phyloP scores from a whole-genome alignment of 2,113 vertebrate genomes.

The Apeltes quadracus region DNA sequence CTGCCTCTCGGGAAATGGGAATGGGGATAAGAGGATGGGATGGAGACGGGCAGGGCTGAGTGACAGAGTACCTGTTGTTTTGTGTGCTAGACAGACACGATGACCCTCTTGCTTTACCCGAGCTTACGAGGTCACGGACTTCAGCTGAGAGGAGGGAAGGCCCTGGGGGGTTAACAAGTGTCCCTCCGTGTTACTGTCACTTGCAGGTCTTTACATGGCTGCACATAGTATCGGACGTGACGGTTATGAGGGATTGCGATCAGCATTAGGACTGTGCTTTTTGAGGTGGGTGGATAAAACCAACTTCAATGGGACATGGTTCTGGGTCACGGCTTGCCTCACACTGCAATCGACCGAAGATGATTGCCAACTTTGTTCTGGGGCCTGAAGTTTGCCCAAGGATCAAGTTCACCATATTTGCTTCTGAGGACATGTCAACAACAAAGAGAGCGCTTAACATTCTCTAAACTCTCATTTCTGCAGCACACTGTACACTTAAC shows the following conservation, averaged over 20 bases:
- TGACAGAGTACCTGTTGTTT: conserved; percentile 59
- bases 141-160: conserved; percentile 16
- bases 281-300: background rate
- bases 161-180: conserved; percentile 47
- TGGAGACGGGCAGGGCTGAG: conserved; percentile 49
- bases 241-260: conserved; percentile 4
- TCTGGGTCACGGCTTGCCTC: background rate
- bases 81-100: conserved; percentile 58
- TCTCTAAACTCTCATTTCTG: conserved; percentile 7
- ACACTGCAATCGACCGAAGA: background rate
- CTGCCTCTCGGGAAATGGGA: conserved; percentile 63
- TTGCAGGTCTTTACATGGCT: conserved; percentile 19
- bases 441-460: conserved; percentile 3
- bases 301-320: too few relatives aligned
- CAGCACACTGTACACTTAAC: conserved; percentile 11
- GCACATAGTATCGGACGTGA: conserved; percentile 1
- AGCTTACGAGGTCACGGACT: conserved; percentile 49
- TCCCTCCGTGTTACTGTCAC: conserved; percentile 14
- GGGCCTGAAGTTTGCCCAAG: background rate
- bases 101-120: conserved; percentile 59
- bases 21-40: conserved; percentile 58
- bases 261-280: background rate
- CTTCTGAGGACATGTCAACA: background rate
- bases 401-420: background rate
- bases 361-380: background rate